Percentiles rank a stretch among this genome's conserved stretches.
phyloP scores from a whole-genome alignment of 1,140 invertebrate species.

The Cyrtorhinus lividipennis region DNA sequence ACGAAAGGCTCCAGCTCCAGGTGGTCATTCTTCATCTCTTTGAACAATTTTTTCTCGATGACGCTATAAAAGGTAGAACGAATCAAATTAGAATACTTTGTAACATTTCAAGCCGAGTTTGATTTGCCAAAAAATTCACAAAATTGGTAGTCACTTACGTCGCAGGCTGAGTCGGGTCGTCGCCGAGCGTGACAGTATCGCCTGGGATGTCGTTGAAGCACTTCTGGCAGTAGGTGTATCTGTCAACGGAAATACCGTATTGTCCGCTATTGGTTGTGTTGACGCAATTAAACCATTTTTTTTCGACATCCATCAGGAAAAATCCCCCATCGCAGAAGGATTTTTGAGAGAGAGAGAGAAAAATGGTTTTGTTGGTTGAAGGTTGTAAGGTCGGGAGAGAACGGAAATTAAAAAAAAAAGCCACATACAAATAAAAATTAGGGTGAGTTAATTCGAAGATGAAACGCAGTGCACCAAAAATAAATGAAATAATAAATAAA shows the following conservation, averaged over 20 bases:
- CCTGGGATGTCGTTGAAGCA: constrained; percentile 99
- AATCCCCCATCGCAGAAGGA: too few species aligned
- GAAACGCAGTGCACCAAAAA: constrained; percentile 2
- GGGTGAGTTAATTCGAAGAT: constrained; percentile 6
- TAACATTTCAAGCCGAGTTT: too few species aligned
- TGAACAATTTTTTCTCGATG: constrained; percentile 95
- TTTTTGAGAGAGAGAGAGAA: too few species aligned
- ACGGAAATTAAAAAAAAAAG: neutral
- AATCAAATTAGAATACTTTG: too few species aligned
- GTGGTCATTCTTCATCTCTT: constrained; percentile 97
- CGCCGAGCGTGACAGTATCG: constrained; percentile 89
- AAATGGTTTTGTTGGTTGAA: neutral
- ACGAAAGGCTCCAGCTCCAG: constrained; percentile 95
- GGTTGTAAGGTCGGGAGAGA: neutral
- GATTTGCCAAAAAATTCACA: too few species aligned
- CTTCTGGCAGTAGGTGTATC: constrained; percentile 99
- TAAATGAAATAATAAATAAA: neutral
- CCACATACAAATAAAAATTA: too few species aligned
- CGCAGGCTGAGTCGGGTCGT: constrained; percentile 88
- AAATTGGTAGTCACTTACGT: too few species aligned
- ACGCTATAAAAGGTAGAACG: too few species aligned
- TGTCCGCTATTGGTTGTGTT: neutral
- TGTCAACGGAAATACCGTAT: constrained; percentile 46
- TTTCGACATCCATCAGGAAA: neutral
- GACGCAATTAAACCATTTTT: neutral